Conservation (phyloP, 2,113 vertebrate genomes). For the Saimiri boliviensis region DNA sequence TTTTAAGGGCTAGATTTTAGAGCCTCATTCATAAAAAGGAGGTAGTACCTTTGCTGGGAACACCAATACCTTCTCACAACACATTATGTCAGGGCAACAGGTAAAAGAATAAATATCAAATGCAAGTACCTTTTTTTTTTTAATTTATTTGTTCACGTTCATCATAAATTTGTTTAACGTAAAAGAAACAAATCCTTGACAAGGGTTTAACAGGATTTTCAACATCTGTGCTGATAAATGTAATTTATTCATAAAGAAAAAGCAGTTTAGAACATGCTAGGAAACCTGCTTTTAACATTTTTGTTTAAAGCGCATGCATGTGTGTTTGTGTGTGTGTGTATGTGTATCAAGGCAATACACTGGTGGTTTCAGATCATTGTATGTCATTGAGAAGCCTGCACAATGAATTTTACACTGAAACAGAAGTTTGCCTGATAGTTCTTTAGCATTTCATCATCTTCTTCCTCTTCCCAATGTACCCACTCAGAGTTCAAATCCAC, state of each 20-base stretch:
- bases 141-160: slow-evolving; percentile 69
- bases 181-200: slow-evolving; percentile 81
- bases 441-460: slow-evolving; percentile 20
- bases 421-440: slow-evolving; percentile 32
- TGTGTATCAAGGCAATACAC: background rate
- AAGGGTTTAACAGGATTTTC: slow-evolving; percentile 78
- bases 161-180: slow-evolving; percentile 80
- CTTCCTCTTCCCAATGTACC: slow-evolving; percentile 1
- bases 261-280: slow-evolving; percentile 57
- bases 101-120: slow-evolving; percentile 70
- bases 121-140: slow-evolving; percentile 59
- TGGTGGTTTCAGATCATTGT: slow-evolving; percentile 57
- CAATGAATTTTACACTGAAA: background rate
- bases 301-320: background rate
- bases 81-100: slow-evolving; percentile 64
- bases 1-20: slow-evolving; percentile 43
- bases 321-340: background rate
- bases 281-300: slow-evolving; percentile 53
- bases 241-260: slow-evolving; percentile 81
- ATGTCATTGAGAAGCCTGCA: slow-evolving; percentile 57
- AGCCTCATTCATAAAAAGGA: slow-evolving; percentile 21
- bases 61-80: slow-evolving; percentile 56
- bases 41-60: slow-evolving; percentile 52
- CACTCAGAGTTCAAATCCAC: background rate
- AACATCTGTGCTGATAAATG: slow-evolving; percentile 82